Conservation (phyloP, 2,113 vertebrate genomes). For the Neoarius graeffei region DNA sequence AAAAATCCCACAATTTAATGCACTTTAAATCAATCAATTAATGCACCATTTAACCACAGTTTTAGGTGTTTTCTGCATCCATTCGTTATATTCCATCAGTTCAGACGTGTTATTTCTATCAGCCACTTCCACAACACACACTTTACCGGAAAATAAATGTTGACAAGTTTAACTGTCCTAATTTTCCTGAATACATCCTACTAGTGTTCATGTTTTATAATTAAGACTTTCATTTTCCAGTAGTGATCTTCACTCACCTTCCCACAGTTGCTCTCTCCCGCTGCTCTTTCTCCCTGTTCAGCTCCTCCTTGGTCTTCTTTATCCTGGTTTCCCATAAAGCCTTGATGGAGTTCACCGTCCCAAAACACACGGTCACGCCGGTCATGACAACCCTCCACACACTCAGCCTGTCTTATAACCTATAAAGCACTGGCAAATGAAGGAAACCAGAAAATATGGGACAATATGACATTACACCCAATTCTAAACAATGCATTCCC, state of each 20-base stretch:
- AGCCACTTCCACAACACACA: no score
- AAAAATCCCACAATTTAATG: not conserved
- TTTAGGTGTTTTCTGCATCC: not conserved
- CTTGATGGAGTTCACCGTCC: constrained; percentile 82
- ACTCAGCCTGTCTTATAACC: constrained; percentile 48
- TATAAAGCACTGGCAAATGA: not conserved
- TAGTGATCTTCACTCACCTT: constrained; percentile 59
- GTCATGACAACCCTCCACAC: constrained; percentile 70
- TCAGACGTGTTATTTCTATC: no score
- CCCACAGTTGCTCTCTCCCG: constrained; percentile 61
- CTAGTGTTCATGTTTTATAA: not conserved
- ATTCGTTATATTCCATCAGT: not conserved
- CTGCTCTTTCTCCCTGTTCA: constrained; percentile 72
- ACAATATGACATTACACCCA: not conserved
- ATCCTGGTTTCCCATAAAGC: constrained; percentile 90
- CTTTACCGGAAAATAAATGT: not conserved
- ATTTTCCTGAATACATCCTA: not conserved
- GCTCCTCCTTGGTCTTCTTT: constrained; percentile 76
- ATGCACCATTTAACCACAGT: not conserved
- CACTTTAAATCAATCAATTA: not conserved
- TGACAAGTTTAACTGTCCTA: not conserved
- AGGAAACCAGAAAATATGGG: not conserved
- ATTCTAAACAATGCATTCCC: not conserved
- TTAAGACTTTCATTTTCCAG: not conserved
- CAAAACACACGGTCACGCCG: constrained; percentile 69